Evolutionary conservation across 2,797 vertebrate species (phyloP).

Genomic region (Myiotriccus ornatus): DNA sequence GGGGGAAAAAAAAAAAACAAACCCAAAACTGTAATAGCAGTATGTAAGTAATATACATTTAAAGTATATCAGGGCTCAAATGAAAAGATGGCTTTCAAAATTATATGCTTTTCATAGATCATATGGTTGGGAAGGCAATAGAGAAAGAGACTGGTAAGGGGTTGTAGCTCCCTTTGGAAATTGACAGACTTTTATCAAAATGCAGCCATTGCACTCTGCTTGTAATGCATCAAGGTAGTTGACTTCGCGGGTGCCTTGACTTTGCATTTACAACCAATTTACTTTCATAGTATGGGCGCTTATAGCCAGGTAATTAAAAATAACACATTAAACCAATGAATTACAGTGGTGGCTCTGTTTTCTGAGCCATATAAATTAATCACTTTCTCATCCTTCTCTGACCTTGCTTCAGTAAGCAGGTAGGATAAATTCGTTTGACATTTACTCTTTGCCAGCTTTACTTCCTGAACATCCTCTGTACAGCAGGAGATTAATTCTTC

Average conservation of each 20-base stretch:
- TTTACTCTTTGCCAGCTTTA: conserved; percentile 5
- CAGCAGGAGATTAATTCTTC: conserved; percentile 41
- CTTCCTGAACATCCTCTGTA: conserved; percentile 19
- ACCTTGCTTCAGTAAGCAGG: conserved; percentile 48
- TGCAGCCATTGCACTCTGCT: neutral
- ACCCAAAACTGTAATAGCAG: neutral
- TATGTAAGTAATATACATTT: neutral
- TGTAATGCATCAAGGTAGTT: neutral
- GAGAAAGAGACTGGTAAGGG: neutral
- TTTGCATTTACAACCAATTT: neutral
- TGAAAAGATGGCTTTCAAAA: neutral
- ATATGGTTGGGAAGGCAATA: neutral
- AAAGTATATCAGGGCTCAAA: neutral
- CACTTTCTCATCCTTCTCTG: neutral
- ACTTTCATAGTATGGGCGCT: neutral
- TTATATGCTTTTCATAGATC: neutral
- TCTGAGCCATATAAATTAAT: conserved; percentile 44
- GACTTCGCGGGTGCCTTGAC: neutral
- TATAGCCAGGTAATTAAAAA: neutral
- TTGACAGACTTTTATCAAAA: neutral
- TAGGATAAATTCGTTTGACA: conserved; percentile 46
- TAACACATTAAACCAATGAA: neutral
- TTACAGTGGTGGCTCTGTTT: neutral
- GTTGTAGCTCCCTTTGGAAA: neutral
- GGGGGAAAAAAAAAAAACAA: neutral